Evolutionary conservation across 2,797 vertebrate genomes (phyloP).

Genomic region (Bovichtus diacanthus): DNA sequence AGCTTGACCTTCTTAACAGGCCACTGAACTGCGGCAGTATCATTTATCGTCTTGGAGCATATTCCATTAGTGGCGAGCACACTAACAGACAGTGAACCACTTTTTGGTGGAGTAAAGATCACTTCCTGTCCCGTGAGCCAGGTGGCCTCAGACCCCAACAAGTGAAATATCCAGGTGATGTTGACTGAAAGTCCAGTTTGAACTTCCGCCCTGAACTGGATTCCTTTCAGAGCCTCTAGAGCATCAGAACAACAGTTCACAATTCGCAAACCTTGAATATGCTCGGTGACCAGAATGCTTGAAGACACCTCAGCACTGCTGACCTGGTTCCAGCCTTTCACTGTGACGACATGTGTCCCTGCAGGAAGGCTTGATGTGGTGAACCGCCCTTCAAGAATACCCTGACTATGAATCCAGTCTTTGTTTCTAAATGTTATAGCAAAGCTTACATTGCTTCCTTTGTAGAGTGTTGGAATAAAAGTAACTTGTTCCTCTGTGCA

Average conservation of each 20-base stretch:
- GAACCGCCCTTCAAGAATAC: constrained; percentile 39
- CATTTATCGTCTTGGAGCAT: constrained; percentile 73
- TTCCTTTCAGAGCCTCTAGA: constrained; percentile 73
- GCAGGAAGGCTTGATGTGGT: constrained; percentile 68
- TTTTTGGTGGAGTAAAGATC: constrained; percentile 68
- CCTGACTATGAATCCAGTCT: constrained; percentile 48
- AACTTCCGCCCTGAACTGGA: constrained; percentile 71
- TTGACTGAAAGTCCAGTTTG: constrained; percentile 54
- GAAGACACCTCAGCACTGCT: constrained; percentile 62
- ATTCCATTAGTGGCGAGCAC: constrained; percentile 77
- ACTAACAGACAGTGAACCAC: constrained; percentile 76
- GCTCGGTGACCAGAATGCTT: constrained; percentile 73
- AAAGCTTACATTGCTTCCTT: constrained; percentile 81
- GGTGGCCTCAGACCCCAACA: constrained; percentile 53
- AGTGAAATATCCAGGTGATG: constrained; percentile 84
- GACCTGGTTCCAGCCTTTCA: constrained; percentile 81
- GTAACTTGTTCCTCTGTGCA: constrained; percentile 72
- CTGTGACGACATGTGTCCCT: constrained; percentile 74
- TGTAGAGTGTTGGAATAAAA: constrained; percentile 72
- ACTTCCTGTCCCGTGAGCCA: constrained; percentile 75
- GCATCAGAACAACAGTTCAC: constrained; percentile 70
- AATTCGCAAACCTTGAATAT: constrained; percentile 75
- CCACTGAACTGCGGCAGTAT: constrained; percentile 71
- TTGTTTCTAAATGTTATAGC: constrained; percentile 69
- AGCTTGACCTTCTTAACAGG: constrained; percentile 72